phyloP scores from a whole-genome alignment of 2,888 invertebrate species.

The Troglohyphantes excavatus region DNA sequence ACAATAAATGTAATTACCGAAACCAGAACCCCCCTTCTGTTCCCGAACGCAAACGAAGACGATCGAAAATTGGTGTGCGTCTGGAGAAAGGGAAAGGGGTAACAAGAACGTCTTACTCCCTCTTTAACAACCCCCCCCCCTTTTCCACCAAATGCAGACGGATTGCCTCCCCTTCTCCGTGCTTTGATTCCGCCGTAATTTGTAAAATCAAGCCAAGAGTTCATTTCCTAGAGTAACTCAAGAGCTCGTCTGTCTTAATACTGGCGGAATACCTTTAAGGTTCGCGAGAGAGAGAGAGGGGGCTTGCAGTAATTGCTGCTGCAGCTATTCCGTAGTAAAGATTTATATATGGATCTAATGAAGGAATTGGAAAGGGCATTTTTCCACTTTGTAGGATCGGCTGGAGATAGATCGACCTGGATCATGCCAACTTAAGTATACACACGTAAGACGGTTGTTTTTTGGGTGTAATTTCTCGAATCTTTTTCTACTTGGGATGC shows the following conservation, averaged over 20 bases:
- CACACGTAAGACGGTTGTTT: conserved; percentile 13
- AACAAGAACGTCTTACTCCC: conserved; percentile 46
- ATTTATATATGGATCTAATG: conserved; percentile 67
- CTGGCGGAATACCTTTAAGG: not conserved
- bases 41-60: conserved; percentile 58
- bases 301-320: conserved; percentile 68
- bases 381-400: conserved; percentile 29
- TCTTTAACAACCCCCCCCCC: conserved; percentile 62
- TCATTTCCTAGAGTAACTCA: conserved; percentile 78
- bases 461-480: conserved; percentile 24
- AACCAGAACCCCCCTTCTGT: conserved; percentile 37
- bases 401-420: conserved; percentile 40
- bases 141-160: conserved; percentile 74
- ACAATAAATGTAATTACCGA: conserved; percentile 77
- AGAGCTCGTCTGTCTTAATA: conserved; percentile 70
- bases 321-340: conserved; percentile 40
- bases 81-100: conserved; percentile 5
- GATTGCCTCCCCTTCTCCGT: conserved; percentile 58
- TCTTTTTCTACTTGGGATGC: conserved; percentile 5
- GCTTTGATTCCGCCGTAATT: conserved; percentile 68
- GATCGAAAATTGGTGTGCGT: conserved; percentile 55
- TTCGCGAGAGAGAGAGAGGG: no score
- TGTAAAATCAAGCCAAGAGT: conserved; percentile 69
- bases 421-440: conserved; percentile 17
- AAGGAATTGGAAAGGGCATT: conserved; percentile 33